A percentile compares a stretch with the other conserved stretches of the same genome.
Evolutionary conservation across 2,113 vertebrate genomes (phyloP).

Genomic region (Trematocara unimaculatum): DNA sequence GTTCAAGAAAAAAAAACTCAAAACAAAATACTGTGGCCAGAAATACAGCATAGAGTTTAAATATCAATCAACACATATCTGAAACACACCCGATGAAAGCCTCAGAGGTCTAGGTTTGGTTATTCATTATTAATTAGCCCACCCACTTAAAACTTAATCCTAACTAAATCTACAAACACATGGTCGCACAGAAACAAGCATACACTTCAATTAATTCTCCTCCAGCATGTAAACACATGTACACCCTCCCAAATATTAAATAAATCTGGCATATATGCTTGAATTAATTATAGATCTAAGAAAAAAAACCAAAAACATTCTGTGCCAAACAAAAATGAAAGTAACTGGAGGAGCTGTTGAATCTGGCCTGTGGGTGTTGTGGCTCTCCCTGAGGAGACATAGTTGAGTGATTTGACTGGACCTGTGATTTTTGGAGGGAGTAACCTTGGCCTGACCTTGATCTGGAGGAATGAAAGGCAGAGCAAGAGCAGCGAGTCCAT

Average conservation of each 20-base stretch:
- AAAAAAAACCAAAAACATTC: neutral
- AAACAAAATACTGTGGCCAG: conserved; percentile 43
- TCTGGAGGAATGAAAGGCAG: conserved; percentile 51
- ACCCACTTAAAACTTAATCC: conserved; percentile 34
- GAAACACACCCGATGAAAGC: conserved; percentile 19
- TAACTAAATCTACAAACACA: conserved; percentile 24
- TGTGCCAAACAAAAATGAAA: neutral
- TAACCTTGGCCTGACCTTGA: conserved; percentile 42
- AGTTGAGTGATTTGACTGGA: conserved; percentile 42
- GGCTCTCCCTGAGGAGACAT: conserved; percentile 55
- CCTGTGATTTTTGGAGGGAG: neutral
- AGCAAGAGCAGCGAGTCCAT: conserved; percentile 44
- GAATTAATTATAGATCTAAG: conserved; percentile 1
- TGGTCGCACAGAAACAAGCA: conserved; percentile 31
- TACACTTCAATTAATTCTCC: conserved; percentile 1
- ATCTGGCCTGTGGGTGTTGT: neutral
- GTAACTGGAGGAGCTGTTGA: neutral
- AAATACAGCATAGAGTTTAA: conserved; percentile 60
- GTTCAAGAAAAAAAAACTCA: conserved; percentile 27
- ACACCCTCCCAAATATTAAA: conserved; percentile 14
- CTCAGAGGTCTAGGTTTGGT: conserved; percentile 50
- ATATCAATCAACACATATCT: conserved; percentile 56
- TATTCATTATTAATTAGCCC: conserved; percentile 31
- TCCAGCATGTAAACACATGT: conserved; percentile 15
- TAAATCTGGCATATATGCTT: conserved; percentile 13